Conservation (phyloP, 2,797 vertebrate species). For the Poeciliopsis gracilis region DNA sequence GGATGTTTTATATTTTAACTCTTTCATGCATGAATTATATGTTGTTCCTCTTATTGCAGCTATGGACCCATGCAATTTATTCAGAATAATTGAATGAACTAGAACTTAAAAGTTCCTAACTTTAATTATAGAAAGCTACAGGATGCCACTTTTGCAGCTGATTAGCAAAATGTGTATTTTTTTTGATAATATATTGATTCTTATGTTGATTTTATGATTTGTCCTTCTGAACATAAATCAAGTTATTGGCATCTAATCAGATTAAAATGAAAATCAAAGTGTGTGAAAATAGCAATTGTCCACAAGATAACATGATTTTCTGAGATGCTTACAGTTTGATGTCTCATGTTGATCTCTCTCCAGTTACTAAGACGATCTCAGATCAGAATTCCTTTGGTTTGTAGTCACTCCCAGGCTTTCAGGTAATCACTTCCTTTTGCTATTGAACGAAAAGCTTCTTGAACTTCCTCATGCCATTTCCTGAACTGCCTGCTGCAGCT, state of each 20-base stretch:
- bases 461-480: background rate
- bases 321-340: background rate
- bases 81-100: no score
- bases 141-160: no score
- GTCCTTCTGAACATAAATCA: no score
- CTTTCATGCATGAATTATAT: no score
- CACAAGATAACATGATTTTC: background rate
- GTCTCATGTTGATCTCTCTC: background rate
- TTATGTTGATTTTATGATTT: background rate
- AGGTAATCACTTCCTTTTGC: background rate
- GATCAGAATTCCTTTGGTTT: background rate
- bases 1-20: no score
- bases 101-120: no score
- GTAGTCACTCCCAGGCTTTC: background rate
- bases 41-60: no score
- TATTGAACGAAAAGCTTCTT: background rate
- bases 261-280: background rate
- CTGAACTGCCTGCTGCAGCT: background rate
- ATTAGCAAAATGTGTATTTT: no score
- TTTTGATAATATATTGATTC: no score
- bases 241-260: background rate
- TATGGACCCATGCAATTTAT: no score
- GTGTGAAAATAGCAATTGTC: background rate
- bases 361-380: background rate
- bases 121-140: no score